Evolutionary conservation across 2,888 invertebrate genomes (phyloP).

Genomic region (Synanthedon tipuliformis): DNA sequence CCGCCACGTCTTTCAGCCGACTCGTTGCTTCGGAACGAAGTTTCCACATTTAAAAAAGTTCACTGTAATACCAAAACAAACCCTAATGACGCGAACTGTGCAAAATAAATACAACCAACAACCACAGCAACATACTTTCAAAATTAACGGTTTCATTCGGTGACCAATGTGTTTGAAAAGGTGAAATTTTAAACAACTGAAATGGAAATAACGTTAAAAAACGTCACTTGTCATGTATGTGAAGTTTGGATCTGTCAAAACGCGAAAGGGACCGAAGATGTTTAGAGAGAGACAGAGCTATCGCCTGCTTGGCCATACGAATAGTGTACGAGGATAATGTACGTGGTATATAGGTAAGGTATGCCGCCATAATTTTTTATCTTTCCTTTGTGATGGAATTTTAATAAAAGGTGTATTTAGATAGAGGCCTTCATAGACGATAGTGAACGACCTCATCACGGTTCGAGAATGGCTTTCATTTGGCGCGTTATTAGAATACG

Average conservation of each 20-base stretch:
- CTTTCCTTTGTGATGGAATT: conserved; percentile 20
- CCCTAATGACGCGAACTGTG: no score
- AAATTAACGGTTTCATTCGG: no score
- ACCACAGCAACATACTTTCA: no score
- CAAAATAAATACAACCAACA: no score
- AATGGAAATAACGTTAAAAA: conserved; percentile 15
- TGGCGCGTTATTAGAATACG: conserved; percentile 34
- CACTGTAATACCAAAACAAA: no score
- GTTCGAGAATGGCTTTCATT: conserved; percentile 33
- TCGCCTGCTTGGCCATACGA: conserved; percentile 16
- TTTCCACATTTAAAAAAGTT: no score
- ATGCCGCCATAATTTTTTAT: no score
- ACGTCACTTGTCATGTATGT: conserved; percentile 38
- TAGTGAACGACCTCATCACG: conserved; percentile 32
- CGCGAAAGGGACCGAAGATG: conserved; percentile 39
- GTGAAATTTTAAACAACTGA: no score
- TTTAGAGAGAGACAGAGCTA: conserved; percentile 21
- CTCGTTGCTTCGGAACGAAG: conserved; percentile 39
- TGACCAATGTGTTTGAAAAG: no score
- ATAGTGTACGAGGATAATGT: no score
- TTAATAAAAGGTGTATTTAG: conserved; percentile 25
- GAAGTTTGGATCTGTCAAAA: conserved; percentile 52
- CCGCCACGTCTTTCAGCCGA: conserved; percentile 65
- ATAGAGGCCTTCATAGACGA: conserved; percentile 15
- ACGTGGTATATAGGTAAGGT: no score